Conservation (phyloP, 2,797 vertebrate species). For the Chiloscyllium punctatum region DNA sequence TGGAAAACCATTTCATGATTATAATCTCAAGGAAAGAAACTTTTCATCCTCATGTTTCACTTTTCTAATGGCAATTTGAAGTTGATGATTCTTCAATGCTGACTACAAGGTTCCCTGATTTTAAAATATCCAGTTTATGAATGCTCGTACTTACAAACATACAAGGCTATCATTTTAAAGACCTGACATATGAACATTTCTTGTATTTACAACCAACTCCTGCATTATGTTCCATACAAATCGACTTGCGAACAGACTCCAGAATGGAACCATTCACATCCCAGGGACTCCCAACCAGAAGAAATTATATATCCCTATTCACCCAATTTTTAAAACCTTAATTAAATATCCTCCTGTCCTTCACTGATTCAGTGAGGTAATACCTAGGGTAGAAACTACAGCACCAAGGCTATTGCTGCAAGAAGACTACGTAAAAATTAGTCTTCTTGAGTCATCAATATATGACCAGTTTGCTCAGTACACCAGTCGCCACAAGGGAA, state of each 20-base stretch:
- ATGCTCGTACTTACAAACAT: no score
- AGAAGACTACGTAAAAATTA: neutral
- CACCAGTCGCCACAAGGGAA: neutral
- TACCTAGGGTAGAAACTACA: neutral
- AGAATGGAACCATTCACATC: no score
- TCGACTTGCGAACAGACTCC: no score
- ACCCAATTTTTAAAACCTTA: neutral
- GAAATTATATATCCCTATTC: neutral
- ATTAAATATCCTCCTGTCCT: neutral
- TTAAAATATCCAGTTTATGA: no score
- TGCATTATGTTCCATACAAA: no score
- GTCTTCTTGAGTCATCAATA: neutral
- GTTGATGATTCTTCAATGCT: neutral
- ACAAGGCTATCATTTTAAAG: no score
- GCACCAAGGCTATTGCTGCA: neutral
- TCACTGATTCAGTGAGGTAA: neutral
- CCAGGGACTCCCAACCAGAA: neutral
- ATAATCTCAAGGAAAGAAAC: neutral
- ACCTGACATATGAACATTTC: no score
- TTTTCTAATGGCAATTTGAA: neutral
- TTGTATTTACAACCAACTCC: no score
- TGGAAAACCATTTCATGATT: neutral
- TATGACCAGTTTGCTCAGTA: neutral
- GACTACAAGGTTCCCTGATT: neutral
- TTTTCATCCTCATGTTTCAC: neutral